Evolutionary conservation across 2,113 vertebrate species (phyloP).

Genomic region (Thamnaconus septentrionalis): DNA sequence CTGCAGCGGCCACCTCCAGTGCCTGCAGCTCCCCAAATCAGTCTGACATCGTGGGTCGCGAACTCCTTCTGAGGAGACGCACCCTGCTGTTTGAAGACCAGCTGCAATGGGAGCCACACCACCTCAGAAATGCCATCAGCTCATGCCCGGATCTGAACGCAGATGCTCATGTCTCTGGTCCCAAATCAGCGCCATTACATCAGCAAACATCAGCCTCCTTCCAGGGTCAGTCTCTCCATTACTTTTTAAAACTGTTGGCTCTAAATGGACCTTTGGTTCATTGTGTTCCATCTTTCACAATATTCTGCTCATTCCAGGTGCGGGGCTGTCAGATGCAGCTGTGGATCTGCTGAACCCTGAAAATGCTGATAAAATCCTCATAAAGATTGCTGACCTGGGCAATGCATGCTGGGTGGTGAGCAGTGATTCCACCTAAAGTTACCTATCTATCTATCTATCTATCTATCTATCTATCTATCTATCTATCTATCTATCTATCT

Average conservation of each 20-base stretch:
- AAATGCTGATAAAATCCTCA: slow-evolving; percentile 81
- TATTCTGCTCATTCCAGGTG: neutral
- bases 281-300: no score
- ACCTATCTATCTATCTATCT: neutral
- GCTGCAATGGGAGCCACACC: slow-evolving; percentile 1
- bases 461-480: neutral
- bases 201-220: slow-evolving; percentile 20
- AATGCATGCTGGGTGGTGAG: slow-evolving; percentile 96
- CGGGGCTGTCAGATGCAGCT: slow-evolving; percentile 58
- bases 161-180: slow-evolving; percentile 22
- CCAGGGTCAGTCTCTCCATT: slow-evolving; percentile 29
- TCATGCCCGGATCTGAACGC: slow-evolving; percentile 36
- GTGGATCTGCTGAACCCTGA: slow-evolving; percentile 86
- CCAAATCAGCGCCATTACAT: slow-evolving; percentile 39
- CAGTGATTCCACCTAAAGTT: slow-evolving; percentile 12
- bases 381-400: slow-evolving; percentile 88
- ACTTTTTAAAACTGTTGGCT: neutral
- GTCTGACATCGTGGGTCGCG: slow-evolving; percentile 27
- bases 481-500: neutral
- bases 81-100: slow-evolving; percentile 57
- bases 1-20: slow-evolving; percentile 9
- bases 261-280: no score
- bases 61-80: slow-evolving; percentile 39
- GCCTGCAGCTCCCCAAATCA: slow-evolving; percentile 17
- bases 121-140: slow-evolving; percentile 24